These are phyloP conservation scores for Scolopax mira DNA, from an alignment of 2,113 vertebrate species.

Conservation along the genomic window DNA sequence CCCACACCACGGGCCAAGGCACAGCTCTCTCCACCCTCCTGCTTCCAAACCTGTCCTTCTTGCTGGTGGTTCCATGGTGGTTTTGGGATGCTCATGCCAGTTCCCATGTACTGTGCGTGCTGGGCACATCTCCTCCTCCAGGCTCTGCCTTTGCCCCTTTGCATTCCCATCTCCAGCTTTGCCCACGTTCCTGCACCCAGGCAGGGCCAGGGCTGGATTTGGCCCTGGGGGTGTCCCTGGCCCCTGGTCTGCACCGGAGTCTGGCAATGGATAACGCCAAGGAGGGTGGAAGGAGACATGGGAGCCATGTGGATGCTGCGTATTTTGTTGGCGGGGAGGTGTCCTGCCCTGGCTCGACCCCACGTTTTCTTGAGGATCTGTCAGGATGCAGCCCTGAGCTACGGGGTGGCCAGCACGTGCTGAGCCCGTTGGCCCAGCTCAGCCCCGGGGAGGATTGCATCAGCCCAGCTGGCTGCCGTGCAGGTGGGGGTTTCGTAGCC, in stretches of 20 bases:
- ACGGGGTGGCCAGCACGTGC: not conserved
- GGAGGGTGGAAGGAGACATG: not conserved
- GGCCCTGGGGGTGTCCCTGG: not conserved
- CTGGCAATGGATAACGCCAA: accelerated
- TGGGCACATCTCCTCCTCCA: accelerated
- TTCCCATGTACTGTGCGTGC: accelerated
- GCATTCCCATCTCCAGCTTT: not conserved
- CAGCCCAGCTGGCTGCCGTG: not conserved
- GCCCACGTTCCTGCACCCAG: accelerated
- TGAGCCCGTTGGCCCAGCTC: not conserved
- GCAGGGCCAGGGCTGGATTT: not conserved
- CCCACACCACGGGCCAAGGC: not conserved
- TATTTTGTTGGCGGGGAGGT: not conserved
- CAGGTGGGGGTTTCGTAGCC: not conserved
- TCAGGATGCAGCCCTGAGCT: not conserved
- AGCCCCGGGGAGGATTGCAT: accelerated
- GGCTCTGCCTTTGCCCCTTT: not conserved
- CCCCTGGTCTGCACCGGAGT: not conserved
- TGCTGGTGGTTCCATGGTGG: accelerated
- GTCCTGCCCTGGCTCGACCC: not conserved
- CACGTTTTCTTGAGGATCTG: accelerated
- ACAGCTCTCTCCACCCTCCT: not conserved
- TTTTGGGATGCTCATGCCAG: not conserved
- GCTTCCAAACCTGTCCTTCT: not conserved
- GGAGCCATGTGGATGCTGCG: not conserved